Conservation (phyloP, 2,797 vertebrate genomes). For the Apogon hyalosoma region DNA sequence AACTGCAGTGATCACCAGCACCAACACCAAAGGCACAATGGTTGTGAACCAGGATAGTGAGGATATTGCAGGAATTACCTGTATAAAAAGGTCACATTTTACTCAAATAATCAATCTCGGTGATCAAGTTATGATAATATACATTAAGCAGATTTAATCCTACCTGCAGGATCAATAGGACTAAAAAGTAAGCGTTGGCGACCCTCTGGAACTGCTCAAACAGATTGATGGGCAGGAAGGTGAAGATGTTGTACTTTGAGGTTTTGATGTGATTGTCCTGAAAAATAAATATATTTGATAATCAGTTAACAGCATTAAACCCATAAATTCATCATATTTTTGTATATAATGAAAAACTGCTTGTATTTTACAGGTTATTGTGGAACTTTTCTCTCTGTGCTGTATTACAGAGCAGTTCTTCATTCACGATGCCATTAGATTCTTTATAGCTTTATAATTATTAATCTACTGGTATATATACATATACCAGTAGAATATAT, state of each 20-base stretch:
- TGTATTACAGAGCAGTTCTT: too few species aligned
- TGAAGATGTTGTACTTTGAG: conserved; percentile 89
- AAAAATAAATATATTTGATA: conserved; percentile 22
- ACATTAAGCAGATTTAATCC: not conserved
- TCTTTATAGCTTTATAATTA: too few species aligned
- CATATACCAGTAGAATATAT: too few species aligned
- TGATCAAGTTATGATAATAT: not conserved
- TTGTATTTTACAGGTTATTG: not conserved
- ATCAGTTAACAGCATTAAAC: not conserved
- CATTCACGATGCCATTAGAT: too few species aligned
- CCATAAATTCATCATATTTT: not conserved
- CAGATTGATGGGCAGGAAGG: conserved; percentile 91
- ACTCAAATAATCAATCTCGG: too few species aligned
- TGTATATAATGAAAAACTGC: not conserved
- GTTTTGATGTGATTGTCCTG: conserved; percentile 92
- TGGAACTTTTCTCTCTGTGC: too few species aligned
- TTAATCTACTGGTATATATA: too few species aligned
- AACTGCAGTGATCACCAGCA: conserved; percentile 88
- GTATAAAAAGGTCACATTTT: conserved; percentile 22
- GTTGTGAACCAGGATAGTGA: conserved; percentile 92
- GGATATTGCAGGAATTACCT: conserved; percentile 90
- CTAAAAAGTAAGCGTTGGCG: conserved; percentile 88
- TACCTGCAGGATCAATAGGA: conserved; percentile 86
- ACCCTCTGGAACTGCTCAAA: conserved; percentile 92
- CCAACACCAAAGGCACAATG: conserved; percentile 90